Percentiles rank a stretch among this genome's conserved stretches.
phyloP scores from a whole-genome alignment of 1,140 invertebrate genomes.

The Scaptomyza graminum region DNA sequence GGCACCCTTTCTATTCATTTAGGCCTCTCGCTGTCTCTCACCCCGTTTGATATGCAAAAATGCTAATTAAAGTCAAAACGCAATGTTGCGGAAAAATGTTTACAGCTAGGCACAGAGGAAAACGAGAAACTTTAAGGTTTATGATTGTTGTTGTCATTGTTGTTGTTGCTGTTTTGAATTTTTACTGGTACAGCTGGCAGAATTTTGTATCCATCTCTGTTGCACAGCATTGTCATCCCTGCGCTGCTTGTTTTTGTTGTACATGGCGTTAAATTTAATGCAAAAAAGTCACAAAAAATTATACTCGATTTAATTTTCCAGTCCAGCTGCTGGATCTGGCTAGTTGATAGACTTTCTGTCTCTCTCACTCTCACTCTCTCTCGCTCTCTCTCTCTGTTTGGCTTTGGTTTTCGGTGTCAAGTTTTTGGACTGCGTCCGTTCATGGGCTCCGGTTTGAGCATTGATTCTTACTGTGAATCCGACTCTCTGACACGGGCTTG shows the following conservation, averaged over 20 bases:
- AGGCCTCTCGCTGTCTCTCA: neutral
- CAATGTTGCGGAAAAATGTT: slow-evolving; percentile 80
- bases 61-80: slow-evolving; percentile 78
- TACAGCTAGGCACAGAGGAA: slow-evolving; percentile 41
- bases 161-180: slow-evolving; percentile 40
- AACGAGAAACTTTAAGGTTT: slow-evolving; percentile 64
- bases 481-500: slow-evolving; percentile 9
- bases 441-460: slow-evolving; percentile 25
- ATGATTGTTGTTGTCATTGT: slow-evolving; percentile 21
- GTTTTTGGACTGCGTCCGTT: slow-evolving; percentile 48
- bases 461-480: neutral
- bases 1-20: neutral
- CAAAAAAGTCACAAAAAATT: slow-evolving; percentile 74
- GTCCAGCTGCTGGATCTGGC: slow-evolving; percentile 58
- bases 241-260: slow-evolving; percentile 55
- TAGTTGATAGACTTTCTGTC: slow-evolving; percentile 20
- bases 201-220: slow-evolving; percentile 13
- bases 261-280: slow-evolving; percentile 65
- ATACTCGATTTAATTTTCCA: slow-evolving; percentile 82
- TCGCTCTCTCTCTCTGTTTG: neutral
- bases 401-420: slow-evolving; percentile 57
- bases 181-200: slow-evolving; percentile 33
- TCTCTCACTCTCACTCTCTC: no score
- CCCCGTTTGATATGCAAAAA: slow-evolving; percentile 45
- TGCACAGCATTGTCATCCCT: slow-evolving; percentile 28